Conservation (phyloP, 2,888 invertebrate genomes). For the Phyllotreta striolata region DNA sequence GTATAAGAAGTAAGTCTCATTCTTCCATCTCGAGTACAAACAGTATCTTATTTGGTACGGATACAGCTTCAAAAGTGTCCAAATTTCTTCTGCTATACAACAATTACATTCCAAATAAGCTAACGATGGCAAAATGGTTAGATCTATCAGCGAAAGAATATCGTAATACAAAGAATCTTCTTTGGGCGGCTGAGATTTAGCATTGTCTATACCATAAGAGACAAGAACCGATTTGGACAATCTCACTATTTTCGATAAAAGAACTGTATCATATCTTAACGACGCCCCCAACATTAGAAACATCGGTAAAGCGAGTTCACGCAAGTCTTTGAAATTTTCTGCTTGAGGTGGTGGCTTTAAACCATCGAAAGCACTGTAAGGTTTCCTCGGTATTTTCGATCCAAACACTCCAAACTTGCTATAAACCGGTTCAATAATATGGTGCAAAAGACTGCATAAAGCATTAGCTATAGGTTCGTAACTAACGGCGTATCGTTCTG, state of each 20-base stretch:
- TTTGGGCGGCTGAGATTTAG: slow-evolving; percentile 49
- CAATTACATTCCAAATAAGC: slow-evolving; percentile 94
- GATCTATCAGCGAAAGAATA: slow-evolving; percentile 85
- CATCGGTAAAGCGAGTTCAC: slow-evolving; percentile 84
- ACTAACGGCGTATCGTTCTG: slow-evolving; percentile 80
- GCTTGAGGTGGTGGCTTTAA: slow-evolving; percentile 72
- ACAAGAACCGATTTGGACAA: slow-evolving; percentile 60
- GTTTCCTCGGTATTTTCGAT: slow-evolving; percentile 71
- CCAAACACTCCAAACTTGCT: slow-evolving; percentile 81
- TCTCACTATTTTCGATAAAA: slow-evolving; percentile 86
- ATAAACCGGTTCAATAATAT: slow-evolving; percentile 87
- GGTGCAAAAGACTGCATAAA: slow-evolving; percentile 81
- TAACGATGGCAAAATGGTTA: slow-evolving; percentile 88
- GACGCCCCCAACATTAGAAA: slow-evolving; percentile 86
- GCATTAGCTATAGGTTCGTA: slow-evolving; percentile 81
- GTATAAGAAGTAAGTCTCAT: slow-evolving; percentile 83
- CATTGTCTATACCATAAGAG: slow-evolving; percentile 52
- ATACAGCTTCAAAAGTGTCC: slow-evolving; percentile 85
- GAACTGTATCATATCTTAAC: slow-evolving; percentile 83
- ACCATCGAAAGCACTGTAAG: slow-evolving; percentile 64
- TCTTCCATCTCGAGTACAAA: slow-evolving; percentile 96
- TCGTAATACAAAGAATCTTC: slow-evolving; percentile 78
- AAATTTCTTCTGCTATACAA: slow-evolving; percentile 95
- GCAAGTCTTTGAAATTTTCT: slow-evolving; percentile 75
- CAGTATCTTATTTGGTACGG: slow-evolving; percentile 80